Evolutionary conservation across 1,140 invertebrate species (phyloP).

Genomic region (Diprion similis): DNA sequence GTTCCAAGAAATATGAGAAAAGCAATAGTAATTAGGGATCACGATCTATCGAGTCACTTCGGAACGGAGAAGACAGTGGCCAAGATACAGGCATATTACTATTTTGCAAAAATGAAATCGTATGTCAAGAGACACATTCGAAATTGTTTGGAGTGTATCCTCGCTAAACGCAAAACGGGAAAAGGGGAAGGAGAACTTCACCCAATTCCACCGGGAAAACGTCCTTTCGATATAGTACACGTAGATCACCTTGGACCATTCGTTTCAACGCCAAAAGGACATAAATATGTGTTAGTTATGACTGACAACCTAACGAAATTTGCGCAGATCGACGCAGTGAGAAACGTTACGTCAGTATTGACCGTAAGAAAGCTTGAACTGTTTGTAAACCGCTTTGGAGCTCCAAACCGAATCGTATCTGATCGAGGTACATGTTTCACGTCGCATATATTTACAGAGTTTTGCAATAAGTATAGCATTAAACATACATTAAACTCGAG

Average conservation of each 20-base stretch:
- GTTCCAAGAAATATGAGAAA: too few relatives aligned
- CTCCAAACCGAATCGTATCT: slow-evolving; percentile 33
- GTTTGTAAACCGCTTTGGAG: slow-evolving; percentile 27
- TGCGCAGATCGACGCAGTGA: slow-evolving; percentile 12
- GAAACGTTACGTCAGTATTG: background rate
- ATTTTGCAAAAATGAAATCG: slow-evolving; percentile 26
- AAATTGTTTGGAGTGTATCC: slow-evolving; percentile 20
- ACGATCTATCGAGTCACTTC: too few relatives aligned
- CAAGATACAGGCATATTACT: slow-evolving; percentile 26
- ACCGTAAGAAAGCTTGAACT: slow-evolving; percentile 20
- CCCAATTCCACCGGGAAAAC: slow-evolving; percentile 28
- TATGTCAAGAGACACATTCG: slow-evolving; percentile 25
- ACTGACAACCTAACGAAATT: slow-evolving; percentile 32
- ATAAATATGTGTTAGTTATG: slow-evolving; percentile 23
- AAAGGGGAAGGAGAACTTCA: slow-evolving; percentile 27
- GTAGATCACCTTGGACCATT: slow-evolving; percentile 32
- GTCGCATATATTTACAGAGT: slow-evolving; percentile 33
- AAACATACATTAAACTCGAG: slow-evolving; percentile 37
- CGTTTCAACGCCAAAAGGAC: background rate
- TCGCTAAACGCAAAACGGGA: slow-evolving; percentile 23
- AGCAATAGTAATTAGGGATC: too few relatives aligned
- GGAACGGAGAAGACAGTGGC: slow-evolving; percentile 25
- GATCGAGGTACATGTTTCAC: slow-evolving; percentile 45
- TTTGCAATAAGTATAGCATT: slow-evolving; percentile 35
- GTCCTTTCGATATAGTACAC: slow-evolving; percentile 27